These are phyloP conservation scores for Pygocentrus nattereri DNA, from an alignment of 2,797 vertebrate genomes.

Conservation along the genomic window DNA sequence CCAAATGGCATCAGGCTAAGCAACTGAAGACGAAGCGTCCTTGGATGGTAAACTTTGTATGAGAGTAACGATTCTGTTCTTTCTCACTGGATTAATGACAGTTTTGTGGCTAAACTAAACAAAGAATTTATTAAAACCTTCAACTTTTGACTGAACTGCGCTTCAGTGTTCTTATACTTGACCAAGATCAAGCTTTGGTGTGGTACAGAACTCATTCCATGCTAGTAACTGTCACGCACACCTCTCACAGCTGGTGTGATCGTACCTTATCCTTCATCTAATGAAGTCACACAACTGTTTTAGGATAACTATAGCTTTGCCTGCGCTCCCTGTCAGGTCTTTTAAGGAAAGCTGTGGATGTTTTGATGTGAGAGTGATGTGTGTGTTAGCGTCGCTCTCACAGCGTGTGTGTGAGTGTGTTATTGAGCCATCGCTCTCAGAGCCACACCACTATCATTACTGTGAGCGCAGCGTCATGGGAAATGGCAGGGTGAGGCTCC, in stretches of 20 bases:
- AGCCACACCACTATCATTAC: constrained; percentile 70
- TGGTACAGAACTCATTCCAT: not conserved
- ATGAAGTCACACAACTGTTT: constrained; percentile 17
- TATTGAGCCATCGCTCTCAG: constrained; percentile 72
- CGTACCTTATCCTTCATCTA: not conserved
- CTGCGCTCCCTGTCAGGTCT: constrained; percentile 22
- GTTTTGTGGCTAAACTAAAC: too few species aligned
- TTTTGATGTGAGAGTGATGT: constrained; percentile 45
- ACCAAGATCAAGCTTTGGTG: too few species aligned
- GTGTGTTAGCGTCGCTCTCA: constrained; percentile 47
- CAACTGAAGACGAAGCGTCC: too few species aligned
- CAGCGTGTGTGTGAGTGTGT: constrained; percentile 58
- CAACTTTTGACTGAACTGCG: too few species aligned
- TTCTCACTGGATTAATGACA: too few species aligned
- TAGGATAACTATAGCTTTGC: constrained; percentile 27
- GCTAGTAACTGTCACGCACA: not conserved
- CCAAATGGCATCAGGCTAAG: too few species aligned
- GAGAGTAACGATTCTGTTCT: too few species aligned
- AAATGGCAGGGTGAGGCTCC: constrained; percentile 74
- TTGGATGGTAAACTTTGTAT: too few species aligned
- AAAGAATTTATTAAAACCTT: too few species aligned
- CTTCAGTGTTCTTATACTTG: too few species aligned
- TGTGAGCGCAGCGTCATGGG: constrained; percentile 60
- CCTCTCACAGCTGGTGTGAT: not conserved
- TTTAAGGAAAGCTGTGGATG: constrained; percentile 31